A percentile compares a stretch with the other conserved stretches of the same genome.
These are phyloP conservation scores for Turnix velox DNA, from an alignment of 2,113 vertebrate species.

Conservation along the genomic window DNA sequence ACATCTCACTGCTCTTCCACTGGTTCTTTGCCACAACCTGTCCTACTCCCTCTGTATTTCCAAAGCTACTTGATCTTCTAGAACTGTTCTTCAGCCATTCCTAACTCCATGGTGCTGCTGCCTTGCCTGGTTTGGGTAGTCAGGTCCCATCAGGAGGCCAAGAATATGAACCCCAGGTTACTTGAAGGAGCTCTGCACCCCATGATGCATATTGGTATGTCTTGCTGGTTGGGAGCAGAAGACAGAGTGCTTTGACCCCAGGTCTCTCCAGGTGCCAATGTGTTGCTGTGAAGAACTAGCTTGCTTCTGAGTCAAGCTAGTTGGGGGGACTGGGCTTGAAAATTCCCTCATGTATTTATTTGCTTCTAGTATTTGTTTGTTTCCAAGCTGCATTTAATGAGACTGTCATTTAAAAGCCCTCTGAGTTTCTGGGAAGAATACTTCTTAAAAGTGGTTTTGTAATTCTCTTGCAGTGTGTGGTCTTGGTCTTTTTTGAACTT, in stretches of 20 bases:
- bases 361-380: not conserved
- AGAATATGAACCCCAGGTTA: not conserved
- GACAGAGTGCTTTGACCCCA: not conserved
- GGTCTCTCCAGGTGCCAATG: not conserved
- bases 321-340: not conserved
- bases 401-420: not conserved
- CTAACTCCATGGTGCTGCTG: not conserved
- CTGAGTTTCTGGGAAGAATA: not conserved
- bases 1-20: not conserved
- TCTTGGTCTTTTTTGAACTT: not conserved
- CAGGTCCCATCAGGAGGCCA: not conserved
- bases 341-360: not conserved
- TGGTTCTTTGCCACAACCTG: not conserved
- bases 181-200: not conserved
- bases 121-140: not conserved
- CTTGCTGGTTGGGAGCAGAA: not conserved
- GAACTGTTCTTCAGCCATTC: not conserved
- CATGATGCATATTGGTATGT: rapidly evolving
- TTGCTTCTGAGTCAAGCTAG: not conserved
- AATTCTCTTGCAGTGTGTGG: not conserved
- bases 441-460: not conserved
- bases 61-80: not conserved
- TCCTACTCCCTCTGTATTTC: not conserved
- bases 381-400: not conserved
- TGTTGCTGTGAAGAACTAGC: not conserved